Evolutionary conservation across 1,140 invertebrate species (phyloP).

Genomic region (Condylostylus longicornis): DNA sequence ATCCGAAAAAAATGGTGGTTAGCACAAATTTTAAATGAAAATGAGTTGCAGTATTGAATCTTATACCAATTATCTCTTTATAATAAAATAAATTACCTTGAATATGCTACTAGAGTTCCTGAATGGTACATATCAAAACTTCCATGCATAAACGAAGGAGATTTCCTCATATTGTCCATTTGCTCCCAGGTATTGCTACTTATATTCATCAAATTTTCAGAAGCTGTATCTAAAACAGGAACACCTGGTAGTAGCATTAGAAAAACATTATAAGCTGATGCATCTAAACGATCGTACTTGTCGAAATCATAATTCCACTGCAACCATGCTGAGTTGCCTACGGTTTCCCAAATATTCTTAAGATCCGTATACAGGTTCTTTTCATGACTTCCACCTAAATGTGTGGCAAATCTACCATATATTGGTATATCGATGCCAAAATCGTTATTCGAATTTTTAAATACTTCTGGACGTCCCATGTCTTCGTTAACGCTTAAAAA

Average conservation of each 20-base stretch:
- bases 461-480: slow-evolving; percentile 16
- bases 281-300: slow-evolving; percentile 11
- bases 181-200: slow-evolving; percentile 16
- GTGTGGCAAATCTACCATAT: slow-evolving; percentile 18
- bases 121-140: slow-evolving; percentile 29
- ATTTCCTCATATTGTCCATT: slow-evolving; percentile 32
- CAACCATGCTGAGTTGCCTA: slow-evolving; percentile 19
- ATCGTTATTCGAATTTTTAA: slow-evolving; percentile 9
- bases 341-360: slow-evolving; percentile 9
- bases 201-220: slow-evolving; percentile 25
- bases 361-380: slow-evolving; percentile 14
- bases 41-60: too few species aligned
- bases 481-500: slow-evolving; percentile 27
- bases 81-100: slow-evolving; percentile 36
- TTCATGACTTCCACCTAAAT: slow-evolving; percentile 10
- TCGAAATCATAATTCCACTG: slow-evolving; percentile 26
- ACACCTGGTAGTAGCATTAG: slow-evolving; percentile 57
- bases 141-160: slow-evolving; percentile 41
- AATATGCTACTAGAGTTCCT: slow-evolving; percentile 43
- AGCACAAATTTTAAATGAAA: too few species aligned
- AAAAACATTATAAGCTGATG: slow-evolving; percentile 42
- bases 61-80: not conserved
- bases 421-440: slow-evolving; percentile 25
- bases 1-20: too few species aligned
- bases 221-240: slow-evolving; percentile 45